Evolutionary conservation across 2,888 invertebrate genomes (phyloP).

Genomic region (Cyclophora albipunctata): DNA sequence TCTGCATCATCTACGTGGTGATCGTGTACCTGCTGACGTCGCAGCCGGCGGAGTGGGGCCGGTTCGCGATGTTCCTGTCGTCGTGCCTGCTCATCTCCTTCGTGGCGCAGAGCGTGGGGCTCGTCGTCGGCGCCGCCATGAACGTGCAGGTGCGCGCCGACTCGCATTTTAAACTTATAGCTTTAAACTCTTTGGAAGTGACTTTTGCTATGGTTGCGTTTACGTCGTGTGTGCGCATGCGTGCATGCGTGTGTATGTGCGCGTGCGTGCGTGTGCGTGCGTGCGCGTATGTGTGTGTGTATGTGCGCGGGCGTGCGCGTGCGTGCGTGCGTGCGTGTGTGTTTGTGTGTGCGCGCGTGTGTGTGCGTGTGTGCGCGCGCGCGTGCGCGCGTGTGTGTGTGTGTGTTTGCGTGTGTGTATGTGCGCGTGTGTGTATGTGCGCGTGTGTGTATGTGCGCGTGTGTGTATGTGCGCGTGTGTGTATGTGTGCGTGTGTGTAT

Average conservation of each 20-base stretch:
- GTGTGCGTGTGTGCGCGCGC: conserved; percentile 57
- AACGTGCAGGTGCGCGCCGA: conserved; percentile 62
- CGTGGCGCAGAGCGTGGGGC: conserved; percentile 95
- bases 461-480: too few relatives aligned
- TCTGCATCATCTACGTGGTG: conserved; percentile 93
- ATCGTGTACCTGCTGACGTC: conserved; percentile 96
- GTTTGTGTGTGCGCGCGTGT: conserved; percentile 88
- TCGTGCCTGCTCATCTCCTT: conserved; percentile 93
- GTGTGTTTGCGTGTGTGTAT: too few relatives aligned
- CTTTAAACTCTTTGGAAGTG: too few relatives aligned
- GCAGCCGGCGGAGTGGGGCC: conserved; percentile 87
- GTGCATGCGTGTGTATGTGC: conserved; percentile 39
- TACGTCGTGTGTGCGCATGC: too few relatives aligned
- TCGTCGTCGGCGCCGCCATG: conserved; percentile 97
- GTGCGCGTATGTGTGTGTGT: conserved; percentile 90
- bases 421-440: too few relatives aligned
- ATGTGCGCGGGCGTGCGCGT: conserved; percentile 97
- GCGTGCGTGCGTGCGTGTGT: conserved; percentile 81
- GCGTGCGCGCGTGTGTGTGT: too few relatives aligned
- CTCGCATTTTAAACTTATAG: too few relatives aligned
- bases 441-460: too few relatives aligned
- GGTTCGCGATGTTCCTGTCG: conserved; percentile 91
- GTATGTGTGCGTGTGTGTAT: too few relatives aligned
- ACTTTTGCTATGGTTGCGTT: too few relatives aligned
- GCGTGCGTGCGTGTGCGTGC: conserved; percentile 87